Percentiles rank a stretch among this genome's conserved stretches.
Conservation (phyloP, 2,113 vertebrate species). For the Scolopax mira region DNA sequence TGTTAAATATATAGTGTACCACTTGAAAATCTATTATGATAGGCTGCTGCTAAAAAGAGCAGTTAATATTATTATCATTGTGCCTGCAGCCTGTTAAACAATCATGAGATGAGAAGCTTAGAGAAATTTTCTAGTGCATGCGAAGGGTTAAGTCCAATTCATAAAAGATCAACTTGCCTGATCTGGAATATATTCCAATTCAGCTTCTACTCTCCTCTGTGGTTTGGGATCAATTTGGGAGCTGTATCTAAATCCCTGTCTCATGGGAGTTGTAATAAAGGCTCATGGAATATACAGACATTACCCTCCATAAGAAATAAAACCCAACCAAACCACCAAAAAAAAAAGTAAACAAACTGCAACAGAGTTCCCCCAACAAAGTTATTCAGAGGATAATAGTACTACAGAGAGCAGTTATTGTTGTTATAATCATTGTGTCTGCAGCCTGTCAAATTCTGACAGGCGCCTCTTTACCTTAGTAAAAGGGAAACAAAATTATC, state of each 20-base stretch:
- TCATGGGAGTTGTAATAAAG: neutral
- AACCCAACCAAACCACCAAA: neutral
- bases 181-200: neutral
- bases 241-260: neutral
- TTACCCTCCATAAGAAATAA: neutral
- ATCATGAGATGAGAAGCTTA: neutral
- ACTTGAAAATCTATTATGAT: conserved; percentile 30
- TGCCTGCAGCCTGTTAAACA: conserved; percentile 47
- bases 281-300: neutral
- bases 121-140: neutral
- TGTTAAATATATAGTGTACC: neutral
- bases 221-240: neutral
- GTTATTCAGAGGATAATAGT: conserved; percentile 12
- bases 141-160: conserved; percentile 2
- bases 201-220: neutral
- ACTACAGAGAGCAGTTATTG: conserved; percentile 17
- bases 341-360: neutral
- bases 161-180: neutral
- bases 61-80: neutral
- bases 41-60: neutral
- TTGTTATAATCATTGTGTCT: conserved; percentile 40
- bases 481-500: conserved; percentile 70
- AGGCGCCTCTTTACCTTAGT: conserved; percentile 63
- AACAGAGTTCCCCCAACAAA: conserved; percentile 20
- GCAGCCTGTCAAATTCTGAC: conserved; percentile 60